phyloP scores from a whole-genome alignment of 2,888 invertebrate genomes.

The Ormia ochracea region DNA sequence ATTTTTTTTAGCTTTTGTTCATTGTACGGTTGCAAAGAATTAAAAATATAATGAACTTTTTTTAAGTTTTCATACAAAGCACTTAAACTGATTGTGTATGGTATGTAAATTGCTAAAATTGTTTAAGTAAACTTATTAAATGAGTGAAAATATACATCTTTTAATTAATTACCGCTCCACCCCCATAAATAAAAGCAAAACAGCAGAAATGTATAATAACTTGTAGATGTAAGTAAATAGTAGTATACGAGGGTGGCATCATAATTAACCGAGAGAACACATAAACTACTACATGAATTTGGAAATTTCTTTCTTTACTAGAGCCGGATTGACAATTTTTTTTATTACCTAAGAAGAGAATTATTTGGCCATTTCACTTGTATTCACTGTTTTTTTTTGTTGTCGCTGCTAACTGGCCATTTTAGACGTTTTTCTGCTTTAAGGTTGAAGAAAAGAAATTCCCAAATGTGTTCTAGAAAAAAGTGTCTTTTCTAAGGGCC shows the following conservation, averaged over 20 bases:
- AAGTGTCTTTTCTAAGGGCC: too few species aligned
- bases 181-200: constrained; percentile 43
- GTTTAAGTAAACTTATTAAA: constrained; percentile 40
- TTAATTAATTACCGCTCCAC: constrained; percentile 46
- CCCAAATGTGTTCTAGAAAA: too few species aligned
- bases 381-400: too few species aligned
- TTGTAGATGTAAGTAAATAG: constrained; percentile 22
- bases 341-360: too few species aligned
- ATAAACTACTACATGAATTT: too few species aligned
- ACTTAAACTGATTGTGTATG: constrained; percentile 28
- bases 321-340: too few species aligned
- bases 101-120: constrained; percentile 40
- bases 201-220: not conserved
- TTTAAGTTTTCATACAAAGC: constrained; percentile 20
- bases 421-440: too few species aligned
- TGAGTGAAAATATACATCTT: constrained; percentile 26
- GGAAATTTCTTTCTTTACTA: too few species aligned
- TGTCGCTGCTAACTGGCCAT: too few species aligned
- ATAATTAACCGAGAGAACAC: not conserved
- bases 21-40: constrained; percentile 12
- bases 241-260: constrained; percentile 8
- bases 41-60: not conserved
- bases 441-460: too few species aligned
- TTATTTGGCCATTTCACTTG: too few species aligned
- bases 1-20: constrained; percentile 22